Conservation (phyloP, 2,113 vertebrate species). For the Fukomys damarensis region DNA sequence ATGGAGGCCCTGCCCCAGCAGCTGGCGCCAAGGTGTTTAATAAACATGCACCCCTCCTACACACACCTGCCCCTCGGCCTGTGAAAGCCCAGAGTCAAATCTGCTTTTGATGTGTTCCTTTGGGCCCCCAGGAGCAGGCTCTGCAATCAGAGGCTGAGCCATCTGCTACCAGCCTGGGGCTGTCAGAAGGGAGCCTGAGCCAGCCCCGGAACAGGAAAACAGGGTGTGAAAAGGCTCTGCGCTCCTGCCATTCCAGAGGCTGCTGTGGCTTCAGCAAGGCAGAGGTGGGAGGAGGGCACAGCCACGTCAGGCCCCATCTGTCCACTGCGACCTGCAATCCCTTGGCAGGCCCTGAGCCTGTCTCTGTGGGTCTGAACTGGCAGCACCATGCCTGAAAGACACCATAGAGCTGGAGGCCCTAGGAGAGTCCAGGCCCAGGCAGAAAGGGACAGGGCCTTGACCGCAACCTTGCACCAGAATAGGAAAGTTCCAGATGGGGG, state of each 20-base stretch:
- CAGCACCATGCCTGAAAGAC: not conserved
- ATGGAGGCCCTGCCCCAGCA: fast-evolving
- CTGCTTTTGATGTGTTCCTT: slow-evolving; percentile 16
- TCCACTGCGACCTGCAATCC: not conserved
- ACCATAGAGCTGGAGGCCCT: not conserved
- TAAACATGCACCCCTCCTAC: not conserved
- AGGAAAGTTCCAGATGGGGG: not conserved
- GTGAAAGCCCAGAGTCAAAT: slow-evolving; percentile 59
- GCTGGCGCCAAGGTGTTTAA: slow-evolving; percentile 59
- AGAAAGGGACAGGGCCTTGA: not conserved
- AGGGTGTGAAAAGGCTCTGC: slow-evolving; percentile 6
- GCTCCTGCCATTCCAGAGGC: not conserved
- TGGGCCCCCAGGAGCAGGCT: not conserved
- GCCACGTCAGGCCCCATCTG: not conserved
- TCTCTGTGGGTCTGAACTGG: not conserved
- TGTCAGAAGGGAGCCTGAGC: slow-evolving; percentile 20
- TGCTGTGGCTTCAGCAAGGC: not conserved
- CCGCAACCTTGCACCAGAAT: not conserved
- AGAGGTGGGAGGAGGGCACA: not conserved
- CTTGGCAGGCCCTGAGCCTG: not conserved
- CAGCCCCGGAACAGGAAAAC: not conserved
- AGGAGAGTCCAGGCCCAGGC: not conserved
- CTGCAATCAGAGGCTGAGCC: slow-evolving; percentile 17
- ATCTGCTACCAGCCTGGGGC: slow-evolving; percentile 68
- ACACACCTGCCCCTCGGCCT: not conserved